A percentile compares a stretch with the other conserved stretches of the same genome.
Conservation (phyloP, 1,140 invertebrate genomes). For the Pogonognathellus flavescens region DNA sequence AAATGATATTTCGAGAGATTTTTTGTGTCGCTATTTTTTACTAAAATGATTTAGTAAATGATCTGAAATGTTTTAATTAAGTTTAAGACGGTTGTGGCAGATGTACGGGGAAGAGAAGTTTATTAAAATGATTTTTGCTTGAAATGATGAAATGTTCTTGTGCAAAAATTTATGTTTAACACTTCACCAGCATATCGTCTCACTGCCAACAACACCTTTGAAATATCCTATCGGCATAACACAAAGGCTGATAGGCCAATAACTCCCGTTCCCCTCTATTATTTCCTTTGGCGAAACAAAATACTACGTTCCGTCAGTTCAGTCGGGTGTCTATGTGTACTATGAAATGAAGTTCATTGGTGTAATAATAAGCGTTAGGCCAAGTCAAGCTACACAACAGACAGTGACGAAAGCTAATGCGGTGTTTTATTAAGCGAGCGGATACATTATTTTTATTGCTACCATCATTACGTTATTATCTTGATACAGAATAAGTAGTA, state of each 20-base stretch:
- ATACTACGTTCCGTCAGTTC: constrained; percentile 6
- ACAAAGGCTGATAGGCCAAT: constrained; percentile 30
- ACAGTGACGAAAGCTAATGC: constrained; percentile 29
- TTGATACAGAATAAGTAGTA: constrained; percentile 17
- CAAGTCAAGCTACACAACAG: background rate
- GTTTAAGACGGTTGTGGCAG: too few relatives aligned
- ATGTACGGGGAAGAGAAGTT: background rate
- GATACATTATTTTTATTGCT: constrained; percentile 42
- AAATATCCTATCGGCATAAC: constrained; percentile 13
- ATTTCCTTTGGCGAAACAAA: constrained; percentile 36
- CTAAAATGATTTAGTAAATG: too few relatives aligned
- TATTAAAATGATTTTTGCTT: background rate
- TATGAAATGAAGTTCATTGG: too few relatives aligned
- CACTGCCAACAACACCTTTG: constrained; percentile 27
- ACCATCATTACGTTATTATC: constrained; percentile 47
- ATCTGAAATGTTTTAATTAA: too few relatives aligned
- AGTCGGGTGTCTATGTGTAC: background rate
- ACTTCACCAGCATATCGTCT: constrained; percentile 46
- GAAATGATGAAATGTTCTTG: constrained; percentile 31
- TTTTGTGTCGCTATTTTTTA: too few relatives aligned
- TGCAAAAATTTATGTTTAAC: constrained; percentile 31
- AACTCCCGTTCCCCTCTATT: constrained; percentile 43
- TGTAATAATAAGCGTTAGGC: background rate
- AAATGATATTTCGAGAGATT: too few relatives aligned
- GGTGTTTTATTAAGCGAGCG: constrained; percentile 26